Evolutionary conservation across 2,888 invertebrate genomes (phyloP).

Genomic region (Sesia apiformis): DNA sequence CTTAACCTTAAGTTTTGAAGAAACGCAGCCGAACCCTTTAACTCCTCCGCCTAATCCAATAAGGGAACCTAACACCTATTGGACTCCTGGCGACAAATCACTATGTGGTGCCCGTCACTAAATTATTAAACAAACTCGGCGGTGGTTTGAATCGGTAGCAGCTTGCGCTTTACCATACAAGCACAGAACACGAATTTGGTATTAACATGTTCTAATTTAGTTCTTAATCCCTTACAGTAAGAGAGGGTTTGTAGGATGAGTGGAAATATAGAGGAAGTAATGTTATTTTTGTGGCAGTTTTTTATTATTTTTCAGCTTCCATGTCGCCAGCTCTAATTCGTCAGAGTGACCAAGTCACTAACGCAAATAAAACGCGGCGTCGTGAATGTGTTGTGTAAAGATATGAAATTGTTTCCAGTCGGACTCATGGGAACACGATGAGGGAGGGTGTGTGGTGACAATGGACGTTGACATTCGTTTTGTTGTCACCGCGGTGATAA

Average conservation of each 20-base stretch:
- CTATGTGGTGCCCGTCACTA: constrained; percentile 37
- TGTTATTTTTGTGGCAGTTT: constrained; percentile 5
- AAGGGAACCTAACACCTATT: constrained; percentile 43
- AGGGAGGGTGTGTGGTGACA: constrained; percentile 5
- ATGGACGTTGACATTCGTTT: neutral
- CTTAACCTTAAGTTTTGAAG: no score
- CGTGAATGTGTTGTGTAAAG: constrained; percentile 70
- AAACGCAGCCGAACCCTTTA: constrained; percentile 15
- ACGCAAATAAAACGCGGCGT: constrained; percentile 57
- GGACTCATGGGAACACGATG: constrained; percentile 51
- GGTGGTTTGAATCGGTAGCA: constrained; percentile 56
- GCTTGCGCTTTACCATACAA: constrained; percentile 7
- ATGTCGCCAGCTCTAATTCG: constrained; percentile 55
- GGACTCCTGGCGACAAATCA: constrained; percentile 47
- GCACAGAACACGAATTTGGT: neutral
- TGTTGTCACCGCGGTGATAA: neutral
- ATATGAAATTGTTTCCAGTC: constrained; percentile 65
- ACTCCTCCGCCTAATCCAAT: constrained; percentile 26
- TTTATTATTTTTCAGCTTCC: constrained; percentile 41
- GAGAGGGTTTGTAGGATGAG: no score
- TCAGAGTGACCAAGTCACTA: constrained; percentile 59
- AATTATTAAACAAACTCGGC: constrained; percentile 54
- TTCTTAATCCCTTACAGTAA: neutral
- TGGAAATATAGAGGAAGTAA: neutral
- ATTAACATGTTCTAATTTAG: constrained; percentile 1